phyloP scores from a whole-genome alignment of 2,888 invertebrate genomes.

The Tipula vernalis region DNA sequence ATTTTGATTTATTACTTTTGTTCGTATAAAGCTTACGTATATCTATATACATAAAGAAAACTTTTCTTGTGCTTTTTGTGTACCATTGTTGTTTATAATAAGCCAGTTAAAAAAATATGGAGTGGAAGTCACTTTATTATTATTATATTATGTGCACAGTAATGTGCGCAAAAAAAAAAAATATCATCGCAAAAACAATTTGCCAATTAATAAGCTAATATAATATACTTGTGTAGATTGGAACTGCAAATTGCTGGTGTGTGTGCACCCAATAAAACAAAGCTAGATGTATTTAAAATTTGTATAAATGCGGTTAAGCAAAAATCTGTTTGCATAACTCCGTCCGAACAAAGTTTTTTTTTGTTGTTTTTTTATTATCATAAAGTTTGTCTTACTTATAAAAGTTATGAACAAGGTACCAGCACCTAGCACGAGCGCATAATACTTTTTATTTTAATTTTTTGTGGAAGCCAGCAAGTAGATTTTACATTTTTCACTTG shows the following conservation, averaged over 20 bases:
- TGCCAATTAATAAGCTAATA: neutral
- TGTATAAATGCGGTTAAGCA: neutral
- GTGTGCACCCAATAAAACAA: neutral
- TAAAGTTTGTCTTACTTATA: neutral
- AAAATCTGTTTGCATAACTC: neutral
- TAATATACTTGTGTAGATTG: neutral
- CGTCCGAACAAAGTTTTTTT: neutral
- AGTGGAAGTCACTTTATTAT: neutral
- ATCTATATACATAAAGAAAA: neutral
- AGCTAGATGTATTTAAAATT: neutral
- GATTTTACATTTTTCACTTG: neutral
- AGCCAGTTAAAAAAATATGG: neutral
- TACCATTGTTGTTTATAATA: neutral
- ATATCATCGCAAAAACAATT: neutral
- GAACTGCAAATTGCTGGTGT: neutral
- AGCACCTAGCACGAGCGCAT: neutral
- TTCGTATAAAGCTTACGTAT: neutral
- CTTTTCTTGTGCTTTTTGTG: neutral
- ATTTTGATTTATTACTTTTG: neutral
- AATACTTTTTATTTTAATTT: neutral
- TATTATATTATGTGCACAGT: neutral
- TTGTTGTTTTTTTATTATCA: too few species aligned
- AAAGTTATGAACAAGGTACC: neutral
- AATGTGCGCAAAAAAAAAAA: neutral
- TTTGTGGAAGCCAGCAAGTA: neutral